These are phyloP conservation scores for Drosophila hydei DNA, from an alignment of 1,140 invertebrate species.

Conservation along the genomic window DNA sequence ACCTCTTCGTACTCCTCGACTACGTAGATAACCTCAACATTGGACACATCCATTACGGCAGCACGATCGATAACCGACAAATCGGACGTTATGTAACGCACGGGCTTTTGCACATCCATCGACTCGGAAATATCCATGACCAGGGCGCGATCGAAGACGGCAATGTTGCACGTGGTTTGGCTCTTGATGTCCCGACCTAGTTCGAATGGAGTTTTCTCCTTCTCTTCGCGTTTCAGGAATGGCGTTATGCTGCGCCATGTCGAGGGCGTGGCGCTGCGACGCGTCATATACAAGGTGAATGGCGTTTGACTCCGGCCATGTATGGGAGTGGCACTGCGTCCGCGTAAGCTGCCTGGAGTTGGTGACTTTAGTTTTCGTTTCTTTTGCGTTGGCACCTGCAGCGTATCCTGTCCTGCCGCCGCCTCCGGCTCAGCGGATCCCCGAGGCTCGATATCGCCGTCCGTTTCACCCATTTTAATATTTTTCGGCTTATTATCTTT, in stretches of 20 bases:
- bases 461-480: slow-evolving; percentile 76
- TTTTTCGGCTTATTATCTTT: slow-evolving; percentile 44
- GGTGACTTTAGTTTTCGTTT: slow-evolving; percentile 81
- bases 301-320: slow-evolving; percentile 81
- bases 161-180: slow-evolving; percentile 81
- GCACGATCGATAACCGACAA: slow-evolving; percentile 83
- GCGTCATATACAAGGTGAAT: slow-evolving; percentile 74
- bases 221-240: slow-evolving; percentile 82
- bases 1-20: slow-evolving; percentile 82
- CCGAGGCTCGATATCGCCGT: slow-evolving; percentile 73
- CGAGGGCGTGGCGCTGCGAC: slow-evolving; percentile 81
- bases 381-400: slow-evolving; percentile 75
- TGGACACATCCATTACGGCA: slow-evolving; percentile 83
- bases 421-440: slow-evolving; percentile 73
- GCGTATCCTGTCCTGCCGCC: slow-evolving; percentile 67
- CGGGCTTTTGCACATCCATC: slow-evolving; percentile 74
- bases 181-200: slow-evolving; percentile 74
- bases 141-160: slow-evolving; percentile 81
- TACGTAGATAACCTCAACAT: slow-evolving; percentile 84
- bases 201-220: slow-evolving; percentile 83
- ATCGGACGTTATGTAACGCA: slow-evolving; percentile 83
- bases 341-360: slow-evolving; percentile 77
- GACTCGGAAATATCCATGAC: slow-evolving; percentile 83
- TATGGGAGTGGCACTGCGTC: slow-evolving; percentile 81
- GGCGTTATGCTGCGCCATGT: slow-evolving; percentile 83